Evolutionary conservation across 2,113 vertebrate genomes (phyloP).

Genomic region (Cranoglanis bouderius): DNA sequence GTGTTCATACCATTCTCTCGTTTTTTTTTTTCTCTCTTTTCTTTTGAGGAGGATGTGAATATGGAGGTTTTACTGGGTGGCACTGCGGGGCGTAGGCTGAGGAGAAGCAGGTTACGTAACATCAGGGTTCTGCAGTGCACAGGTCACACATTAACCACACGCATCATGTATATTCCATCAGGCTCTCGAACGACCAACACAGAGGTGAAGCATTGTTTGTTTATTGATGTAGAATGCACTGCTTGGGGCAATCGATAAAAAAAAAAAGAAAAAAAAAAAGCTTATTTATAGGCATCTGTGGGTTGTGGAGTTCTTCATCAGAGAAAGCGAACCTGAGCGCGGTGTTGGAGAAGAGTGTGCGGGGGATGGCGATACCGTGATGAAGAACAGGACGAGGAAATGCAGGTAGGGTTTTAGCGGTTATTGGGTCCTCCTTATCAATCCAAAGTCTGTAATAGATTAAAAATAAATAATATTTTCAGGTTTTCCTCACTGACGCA

Average conservation of each 20-base stretch:
- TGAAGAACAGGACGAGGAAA: background rate
- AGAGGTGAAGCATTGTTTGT: constrained; percentile 49
- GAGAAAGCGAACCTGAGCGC: constrained; percentile 21
- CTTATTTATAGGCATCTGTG: constrained; percentile 47
- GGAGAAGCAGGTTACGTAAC: constrained; percentile 70
- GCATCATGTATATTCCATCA: constrained; percentile 67
- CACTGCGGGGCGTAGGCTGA: constrained; percentile 67
- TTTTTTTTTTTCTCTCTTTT: background rate
- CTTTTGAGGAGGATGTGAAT: constrained; percentile 62
- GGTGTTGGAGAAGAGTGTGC: background rate
- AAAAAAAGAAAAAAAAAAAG: constrained; percentile 3
- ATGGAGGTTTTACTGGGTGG: constrained; percentile 65
- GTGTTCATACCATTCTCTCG: background rate
- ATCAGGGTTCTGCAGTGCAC: constrained; percentile 54
- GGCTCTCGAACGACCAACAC: constrained; percentile 15
- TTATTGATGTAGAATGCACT: constrained; percentile 47
- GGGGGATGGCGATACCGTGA: background rate
- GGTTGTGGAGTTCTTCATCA: constrained; percentile 32
- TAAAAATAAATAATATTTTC: too few relatives aligned
- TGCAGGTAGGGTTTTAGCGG: background rate
- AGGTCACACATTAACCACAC: constrained; percentile 45
- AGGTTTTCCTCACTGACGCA: too few relatives aligned
- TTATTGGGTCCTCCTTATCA: background rate
- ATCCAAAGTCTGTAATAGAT: too few relatives aligned
- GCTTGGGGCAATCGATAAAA: constrained; percentile 54